These are phyloP conservation scores for Hemiprocne comata DNA, from an alignment of 2,113 vertebrate species.

Conservation along the genomic window DNA sequence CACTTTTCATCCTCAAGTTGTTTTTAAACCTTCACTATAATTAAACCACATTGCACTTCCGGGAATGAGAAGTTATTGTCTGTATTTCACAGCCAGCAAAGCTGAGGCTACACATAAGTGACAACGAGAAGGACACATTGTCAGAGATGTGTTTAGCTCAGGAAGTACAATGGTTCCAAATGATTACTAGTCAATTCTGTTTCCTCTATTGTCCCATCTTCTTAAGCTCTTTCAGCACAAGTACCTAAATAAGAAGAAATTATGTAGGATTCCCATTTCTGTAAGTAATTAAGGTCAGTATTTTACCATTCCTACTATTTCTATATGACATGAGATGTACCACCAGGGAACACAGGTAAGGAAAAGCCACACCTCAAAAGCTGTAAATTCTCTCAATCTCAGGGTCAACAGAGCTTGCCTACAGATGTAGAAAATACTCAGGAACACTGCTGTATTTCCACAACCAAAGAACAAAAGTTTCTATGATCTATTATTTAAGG, in stretches of 20 bases:
- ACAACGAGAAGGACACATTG: slow-evolving; percentile 1
- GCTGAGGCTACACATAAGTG: not conserved
- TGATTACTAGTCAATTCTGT: not conserved
- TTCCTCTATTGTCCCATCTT: not conserved
- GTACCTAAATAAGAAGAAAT: not conserved
- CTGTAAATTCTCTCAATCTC: not conserved
- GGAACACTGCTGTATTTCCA: not conserved
- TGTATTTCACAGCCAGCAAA: not conserved
- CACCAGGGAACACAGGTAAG: not conserved
- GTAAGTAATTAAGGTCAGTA: not conserved
- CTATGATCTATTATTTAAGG: too few species aligned
- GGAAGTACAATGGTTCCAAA: not conserved
- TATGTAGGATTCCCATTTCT: not conserved
- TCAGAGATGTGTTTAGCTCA: not conserved
- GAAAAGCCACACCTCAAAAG: not conserved
- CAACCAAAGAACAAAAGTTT: not conserved
- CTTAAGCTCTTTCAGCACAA: not conserved
- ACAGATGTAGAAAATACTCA: not conserved
- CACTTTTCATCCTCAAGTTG: slow-evolving; percentile 7
- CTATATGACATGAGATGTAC: not conserved
- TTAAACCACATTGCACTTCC: not conserved
- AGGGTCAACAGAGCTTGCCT: not conserved
- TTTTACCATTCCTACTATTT: not conserved
- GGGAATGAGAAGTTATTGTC: not conserved
- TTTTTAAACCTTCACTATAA: slow-evolving; percentile 33